A percentile compares a stretch with the other conserved stretches of the same genome.
Evolutionary conservation across 2,797 vertebrate species (phyloP).

Genomic region (Trichosurus vulpecula): DNA sequence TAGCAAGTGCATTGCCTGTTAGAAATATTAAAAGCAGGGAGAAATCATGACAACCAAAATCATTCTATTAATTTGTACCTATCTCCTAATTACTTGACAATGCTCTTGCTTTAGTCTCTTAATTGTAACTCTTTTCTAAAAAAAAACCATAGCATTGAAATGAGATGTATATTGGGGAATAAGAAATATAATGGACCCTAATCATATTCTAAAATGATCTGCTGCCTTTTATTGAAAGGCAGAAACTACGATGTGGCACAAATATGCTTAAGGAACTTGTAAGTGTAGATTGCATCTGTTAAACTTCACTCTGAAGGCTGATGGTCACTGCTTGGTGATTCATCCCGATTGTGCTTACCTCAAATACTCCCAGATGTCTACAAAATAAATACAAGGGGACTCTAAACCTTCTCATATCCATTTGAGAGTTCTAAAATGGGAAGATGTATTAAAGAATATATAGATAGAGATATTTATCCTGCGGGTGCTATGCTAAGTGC

Average conservation of each 20-base stretch:
- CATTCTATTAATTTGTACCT: conserved; percentile 10
- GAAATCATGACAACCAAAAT: conserved; percentile 16
- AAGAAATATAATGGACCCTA: not conserved
- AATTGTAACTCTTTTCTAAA: not conserved
- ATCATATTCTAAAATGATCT: not conserved
- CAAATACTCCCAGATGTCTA: not conserved
- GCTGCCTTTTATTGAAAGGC: conserved; percentile 26
- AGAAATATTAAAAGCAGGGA: conserved; percentile 59
- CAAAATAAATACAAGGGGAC: not conserved
- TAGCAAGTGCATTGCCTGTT: conserved; percentile 79
- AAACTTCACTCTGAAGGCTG: conserved; percentile 36
- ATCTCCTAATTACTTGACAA: conserved; percentile 39
- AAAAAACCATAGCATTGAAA: conserved; percentile 5
- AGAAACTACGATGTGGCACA: not conserved
- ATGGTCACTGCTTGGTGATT: not conserved
- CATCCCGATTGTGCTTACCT: not conserved
- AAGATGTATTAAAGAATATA: not conserved
- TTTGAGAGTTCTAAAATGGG: not conserved
- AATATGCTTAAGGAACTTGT: conserved; percentile 34
- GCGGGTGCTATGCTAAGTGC: not conserved
- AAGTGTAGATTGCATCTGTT: conserved; percentile 30
- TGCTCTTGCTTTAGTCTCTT: conserved; percentile 5
- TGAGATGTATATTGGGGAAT: conserved; percentile 32
- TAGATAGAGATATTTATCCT: not conserved
- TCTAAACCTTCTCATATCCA: not conserved